Percentiles rank a stretch among this genome's conserved stretches.
These are phyloP conservation scores for Condylura cristata DNA, from an alignment of 2,113 vertebrate genomes.

Conservation along the genomic window DNA sequence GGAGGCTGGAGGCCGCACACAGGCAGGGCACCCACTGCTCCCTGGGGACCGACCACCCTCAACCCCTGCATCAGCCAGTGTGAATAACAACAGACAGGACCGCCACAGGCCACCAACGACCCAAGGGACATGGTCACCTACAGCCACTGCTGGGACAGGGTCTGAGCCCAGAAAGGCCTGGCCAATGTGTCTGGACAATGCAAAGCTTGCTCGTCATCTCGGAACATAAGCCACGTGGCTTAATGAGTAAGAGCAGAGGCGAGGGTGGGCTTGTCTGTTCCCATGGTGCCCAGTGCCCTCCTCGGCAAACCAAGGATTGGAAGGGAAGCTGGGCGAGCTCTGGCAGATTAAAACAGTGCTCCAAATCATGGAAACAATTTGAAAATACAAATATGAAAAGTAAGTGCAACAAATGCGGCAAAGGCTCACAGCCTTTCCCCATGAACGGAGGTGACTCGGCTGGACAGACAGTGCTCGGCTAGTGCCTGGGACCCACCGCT, in stretches of 20 bases:
- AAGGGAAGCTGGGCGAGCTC: not conserved
- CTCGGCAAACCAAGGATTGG: not conserved
- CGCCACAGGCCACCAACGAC: not conserved
- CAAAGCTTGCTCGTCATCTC: not conserved
- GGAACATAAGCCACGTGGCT: not conserved
- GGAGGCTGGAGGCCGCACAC: not conserved
- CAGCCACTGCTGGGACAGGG: not conserved
- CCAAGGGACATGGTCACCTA: not conserved
- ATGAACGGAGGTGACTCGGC: not conserved
- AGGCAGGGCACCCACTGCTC: not conserved
- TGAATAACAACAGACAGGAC: not conserved
- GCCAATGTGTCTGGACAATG: not conserved
- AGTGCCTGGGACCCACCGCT: no score
- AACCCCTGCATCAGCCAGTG: not conserved
- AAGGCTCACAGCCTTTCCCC: not conserved
- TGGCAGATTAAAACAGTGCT: not conserved
- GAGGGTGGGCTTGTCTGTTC: not conserved
- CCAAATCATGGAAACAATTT: not conserved
- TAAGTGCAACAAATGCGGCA: not conserved
- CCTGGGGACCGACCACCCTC: not conserved
- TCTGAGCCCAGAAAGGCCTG: not conserved
- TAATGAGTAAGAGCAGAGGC: not conserved
- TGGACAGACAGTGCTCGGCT: not conserved
- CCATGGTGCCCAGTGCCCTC: not conserved
- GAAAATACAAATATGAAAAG: not conserved